Conservation (phyloP, 2,888 invertebrate species). For the Lithophane socia region DNA sequence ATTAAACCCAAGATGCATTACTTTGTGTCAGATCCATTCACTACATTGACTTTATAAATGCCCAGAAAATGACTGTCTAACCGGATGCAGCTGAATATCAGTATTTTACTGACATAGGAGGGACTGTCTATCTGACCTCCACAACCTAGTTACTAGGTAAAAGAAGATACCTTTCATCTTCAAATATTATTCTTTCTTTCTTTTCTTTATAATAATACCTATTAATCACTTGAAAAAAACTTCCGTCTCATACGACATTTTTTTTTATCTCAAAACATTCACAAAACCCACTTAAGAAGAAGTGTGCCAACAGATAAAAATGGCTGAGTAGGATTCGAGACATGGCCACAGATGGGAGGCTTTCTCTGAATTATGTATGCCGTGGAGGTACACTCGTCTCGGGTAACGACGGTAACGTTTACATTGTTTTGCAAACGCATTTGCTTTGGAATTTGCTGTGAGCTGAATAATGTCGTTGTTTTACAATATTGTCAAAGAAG, state of each 20-base stretch:
- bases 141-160: not conserved
- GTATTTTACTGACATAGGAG: not conserved
- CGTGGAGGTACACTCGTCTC: slow-evolving; percentile 40
- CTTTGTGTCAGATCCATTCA: not conserved
- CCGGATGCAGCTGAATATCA: not conserved
- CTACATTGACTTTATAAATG: not conserved
- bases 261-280: not conserved
- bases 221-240: not conserved
- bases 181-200: too few species aligned
- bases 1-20: not conserved
- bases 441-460: slow-evolving; percentile 23
- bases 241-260: not conserved
- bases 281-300: slow-evolving; percentile 22
- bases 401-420: slow-evolving; percentile 40
- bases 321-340: slow-evolving; percentile 37
- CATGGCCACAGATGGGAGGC: slow-evolving; percentile 50
- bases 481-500: slow-evolving; percentile 4
- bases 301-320: slow-evolving; percentile 47
- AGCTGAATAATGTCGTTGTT: slow-evolving; percentile 41
- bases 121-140: not conserved
- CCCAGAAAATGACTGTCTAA: not conserved
- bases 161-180: too few species aligned
- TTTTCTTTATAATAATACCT: too few species aligned
- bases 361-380: slow-evolving; percentile 66
- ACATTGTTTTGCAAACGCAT: slow-evolving; percentile 43